phyloP scores from a whole-genome alignment of 2,113 vertebrate species.

The Pelvicachromis taeniatus region DNA sequence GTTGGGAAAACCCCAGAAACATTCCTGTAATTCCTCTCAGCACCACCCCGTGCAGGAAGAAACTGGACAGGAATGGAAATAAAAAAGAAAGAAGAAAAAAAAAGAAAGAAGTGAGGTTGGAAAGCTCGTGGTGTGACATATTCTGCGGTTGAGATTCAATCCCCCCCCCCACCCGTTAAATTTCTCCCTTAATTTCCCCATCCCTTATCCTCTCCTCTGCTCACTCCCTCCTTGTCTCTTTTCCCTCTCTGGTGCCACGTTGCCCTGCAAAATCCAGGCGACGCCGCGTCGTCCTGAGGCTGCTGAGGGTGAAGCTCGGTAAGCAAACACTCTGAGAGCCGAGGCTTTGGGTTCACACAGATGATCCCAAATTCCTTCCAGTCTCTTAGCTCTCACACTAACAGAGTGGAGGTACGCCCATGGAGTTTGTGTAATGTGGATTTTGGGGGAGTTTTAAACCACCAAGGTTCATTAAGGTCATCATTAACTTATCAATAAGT shows the following conservation, averaged over 20 bases:
- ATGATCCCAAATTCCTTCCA: not conserved
- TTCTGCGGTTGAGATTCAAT: constrained; percentile 40
- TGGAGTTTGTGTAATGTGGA: not conserved
- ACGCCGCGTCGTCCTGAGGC: not conserved
- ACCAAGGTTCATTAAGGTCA: not conserved
- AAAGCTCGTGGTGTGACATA: constrained; percentile 38
- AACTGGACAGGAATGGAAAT: constrained; percentile 47
- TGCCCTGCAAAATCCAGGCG: constrained; percentile 38
- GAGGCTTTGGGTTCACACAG: not conserved
- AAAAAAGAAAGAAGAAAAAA: not conserved
- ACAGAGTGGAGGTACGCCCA: not conserved
- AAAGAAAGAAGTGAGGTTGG: not conserved
- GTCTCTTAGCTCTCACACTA: not conserved
- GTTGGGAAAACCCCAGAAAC: constrained; percentile 69
- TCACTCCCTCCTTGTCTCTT: constrained; percentile 24
- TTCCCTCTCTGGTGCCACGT: constrained; percentile 60
- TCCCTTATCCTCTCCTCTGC: constrained; percentile 33
- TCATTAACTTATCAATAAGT: not conserved
- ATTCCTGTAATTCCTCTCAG: constrained; percentile 69
- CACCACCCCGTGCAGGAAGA: constrained; percentile 52
- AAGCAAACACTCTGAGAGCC: not conserved
- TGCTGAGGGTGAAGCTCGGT: constrained; percentile 20
- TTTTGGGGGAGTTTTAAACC: not conserved
- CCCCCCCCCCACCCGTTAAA: not conserved
- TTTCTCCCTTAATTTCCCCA: constrained; percentile 31